Base-by-base conservation (phyloP, 2,113 vertebrate genomes). In the Chinchilla lanigera region DNA sequence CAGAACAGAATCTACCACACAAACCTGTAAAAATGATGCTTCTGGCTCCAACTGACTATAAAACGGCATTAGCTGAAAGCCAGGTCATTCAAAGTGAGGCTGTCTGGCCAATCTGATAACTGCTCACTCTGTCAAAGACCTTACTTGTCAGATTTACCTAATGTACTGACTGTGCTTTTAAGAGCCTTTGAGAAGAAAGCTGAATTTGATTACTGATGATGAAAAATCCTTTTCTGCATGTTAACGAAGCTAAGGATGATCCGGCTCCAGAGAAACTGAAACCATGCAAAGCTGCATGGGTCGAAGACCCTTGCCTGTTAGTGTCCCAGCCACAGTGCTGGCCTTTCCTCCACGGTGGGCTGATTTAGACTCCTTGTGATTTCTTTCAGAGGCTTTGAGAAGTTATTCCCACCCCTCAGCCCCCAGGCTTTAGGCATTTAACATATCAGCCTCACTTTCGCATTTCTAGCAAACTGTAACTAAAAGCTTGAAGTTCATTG, bases 61-160 rank as follows among this genome's bases (percentile, higher is more conserved):
- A 38, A 80, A 75, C 7, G 0, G 1, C 41, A 33, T 44, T 7
- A 28, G 41, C 1, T 33, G 14, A 61, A 91, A 77, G 69, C 16
- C 75, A 52, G 2, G 14, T 87, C 52, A 33, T 0, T 60, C 77
- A 75, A 54, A 93, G 44, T 2, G 47, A 85, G 50, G 63, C 67
- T 52, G 90, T 35, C 47, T 12, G 85, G 81, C 63, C 89, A 41
- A 58, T 50, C 44, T 47, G 41, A 78, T 7, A 41, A 56, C 28
- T 8, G 73, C 63, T 75, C n/a, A 4, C 33, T 80, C 80, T 90
- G 93, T 89, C 86, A 77, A 58, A 90, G 88, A 86, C 83, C 86
- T 52, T 10, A 60, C 87, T 93, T 91, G 86, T 67, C 84, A 60
- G 44, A 44, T 86, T 91, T 77, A 85, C 89, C 86, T 86, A 81